Percentiles rank a stretch among this genome's conserved stretches.
These are phyloP conservation scores for Sebastes baramenuke DNA, from an alignment of 2,797 vertebrate genomes.

Conservation along the genomic window DNA sequence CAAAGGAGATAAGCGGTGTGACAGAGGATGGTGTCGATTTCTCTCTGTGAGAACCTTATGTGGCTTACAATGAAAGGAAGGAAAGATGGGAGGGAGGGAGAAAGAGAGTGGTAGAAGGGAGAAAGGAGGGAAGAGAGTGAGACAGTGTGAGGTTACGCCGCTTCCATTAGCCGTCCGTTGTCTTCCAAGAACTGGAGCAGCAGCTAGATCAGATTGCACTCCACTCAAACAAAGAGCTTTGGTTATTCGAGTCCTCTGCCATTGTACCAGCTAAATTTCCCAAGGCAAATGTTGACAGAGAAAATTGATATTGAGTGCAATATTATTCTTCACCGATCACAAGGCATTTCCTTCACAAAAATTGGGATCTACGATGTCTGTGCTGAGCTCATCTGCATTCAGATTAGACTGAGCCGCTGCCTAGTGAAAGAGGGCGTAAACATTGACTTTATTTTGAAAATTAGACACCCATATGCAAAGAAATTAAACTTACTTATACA, in stretches of 20 bases:
- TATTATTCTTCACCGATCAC: slow-evolving; percentile 63
- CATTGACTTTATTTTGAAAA: neutral
- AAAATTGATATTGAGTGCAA: slow-evolving; percentile 72
- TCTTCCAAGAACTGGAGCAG: slow-evolving; percentile 72
- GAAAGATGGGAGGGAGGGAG: neutral
- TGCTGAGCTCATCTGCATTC: neutral
- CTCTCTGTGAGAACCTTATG: slow-evolving; percentile 41
- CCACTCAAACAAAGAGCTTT: slow-evolving; percentile 74
- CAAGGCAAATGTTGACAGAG: slow-evolving; percentile 74
- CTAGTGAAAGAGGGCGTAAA: neutral
- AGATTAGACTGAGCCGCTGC: neutral
- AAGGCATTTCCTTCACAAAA: slow-evolving; percentile 49
- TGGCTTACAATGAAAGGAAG: slow-evolving; percentile 34
- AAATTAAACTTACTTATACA: neutral
- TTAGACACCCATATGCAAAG: neutral
- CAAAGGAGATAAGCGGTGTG: slow-evolving; percentile 45
- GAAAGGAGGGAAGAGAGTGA: slow-evolving; percentile 27
- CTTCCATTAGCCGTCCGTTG: slow-evolving; percentile 70
- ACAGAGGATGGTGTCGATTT: slow-evolving; percentile 38
- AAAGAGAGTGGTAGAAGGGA: neutral
- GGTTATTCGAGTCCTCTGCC: slow-evolving; percentile 69
- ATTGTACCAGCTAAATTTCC: slow-evolving; percentile 70
- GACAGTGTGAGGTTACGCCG: slow-evolving; percentile 70
- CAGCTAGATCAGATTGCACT: slow-evolving; percentile 72
- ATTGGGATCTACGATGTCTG: slow-evolving; percentile 1